Percentiles rank a stretch among this genome's conserved stretches.
phyloP scores from a whole-genome alignment of 2,888 invertebrate genomes.

The Eristalis arbustorum region DNA sequence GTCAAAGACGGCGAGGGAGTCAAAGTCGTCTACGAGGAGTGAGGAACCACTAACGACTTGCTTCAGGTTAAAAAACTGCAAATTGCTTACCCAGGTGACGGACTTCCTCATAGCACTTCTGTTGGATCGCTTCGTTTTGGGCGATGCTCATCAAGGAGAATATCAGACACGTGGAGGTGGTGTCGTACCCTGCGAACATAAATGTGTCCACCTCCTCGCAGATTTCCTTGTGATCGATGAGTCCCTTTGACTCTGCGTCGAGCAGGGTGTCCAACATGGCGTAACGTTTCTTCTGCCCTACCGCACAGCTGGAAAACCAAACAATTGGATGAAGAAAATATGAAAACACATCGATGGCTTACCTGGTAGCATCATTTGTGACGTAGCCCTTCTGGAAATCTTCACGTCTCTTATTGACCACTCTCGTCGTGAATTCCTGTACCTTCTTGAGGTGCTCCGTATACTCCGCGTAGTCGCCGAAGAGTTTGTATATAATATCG shows the following conservation, averaged over 20 bases:
- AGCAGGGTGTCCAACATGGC: conserved; percentile 83
- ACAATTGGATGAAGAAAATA: not conserved
- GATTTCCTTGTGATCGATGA: conserved; percentile 82
- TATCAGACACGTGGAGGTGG: conserved; percentile 82
- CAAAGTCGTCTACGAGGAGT: conserved; percentile 67
- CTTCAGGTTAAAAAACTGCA: not conserved
- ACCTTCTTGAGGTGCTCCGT: conserved; percentile 77
- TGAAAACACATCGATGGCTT: not conserved
- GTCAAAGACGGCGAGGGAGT: conserved; percentile 73
- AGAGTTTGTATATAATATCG: conserved; percentile 82
- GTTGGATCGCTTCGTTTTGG: conserved; percentile 80
- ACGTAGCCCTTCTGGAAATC: conserved; percentile 65
- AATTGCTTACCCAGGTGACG: conserved; percentile 75
- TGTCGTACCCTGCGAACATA: conserved; percentile 85
- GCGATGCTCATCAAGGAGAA: conserved; percentile 82
- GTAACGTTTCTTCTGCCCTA: conserved; percentile 78
- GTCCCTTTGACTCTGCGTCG: conserved; percentile 81
- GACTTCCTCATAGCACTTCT: conserved; percentile 80
- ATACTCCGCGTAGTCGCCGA: conserved; percentile 81
- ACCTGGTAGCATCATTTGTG: not conserved
- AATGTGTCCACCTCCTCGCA: conserved; percentile 85
- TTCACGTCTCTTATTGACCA: conserved; percentile 79
- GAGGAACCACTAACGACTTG: not conserved
- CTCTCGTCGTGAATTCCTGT: conserved; percentile 79
- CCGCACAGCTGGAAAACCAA: conserved; percentile 69